These are phyloP conservation scores for Drosophila borealis DNA, from an alignment of 2,888 invertebrate genomes.

Conservation along the genomic window DNA sequence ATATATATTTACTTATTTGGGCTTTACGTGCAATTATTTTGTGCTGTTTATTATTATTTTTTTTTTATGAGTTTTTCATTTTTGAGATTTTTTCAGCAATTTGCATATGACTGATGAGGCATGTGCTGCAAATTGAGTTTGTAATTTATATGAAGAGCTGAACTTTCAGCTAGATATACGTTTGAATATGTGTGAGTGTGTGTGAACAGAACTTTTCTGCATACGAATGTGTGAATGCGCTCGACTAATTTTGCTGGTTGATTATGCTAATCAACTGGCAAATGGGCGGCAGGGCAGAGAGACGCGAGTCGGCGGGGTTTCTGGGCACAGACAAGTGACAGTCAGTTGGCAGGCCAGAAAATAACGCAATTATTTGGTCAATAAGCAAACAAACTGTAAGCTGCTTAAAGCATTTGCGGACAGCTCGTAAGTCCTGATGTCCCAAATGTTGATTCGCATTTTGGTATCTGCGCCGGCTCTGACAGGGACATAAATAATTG, in stretches of 20 bases:
- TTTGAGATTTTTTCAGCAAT: conserved; percentile 9
- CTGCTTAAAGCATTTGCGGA: conserved; percentile 66
- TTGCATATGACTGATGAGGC: conserved; percentile 2
- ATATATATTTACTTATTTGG: conserved; percentile 35
- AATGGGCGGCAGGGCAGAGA: conserved; percentile 4
- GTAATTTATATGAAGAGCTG: conserved; percentile 4
- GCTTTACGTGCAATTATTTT: conserved; percentile 26
- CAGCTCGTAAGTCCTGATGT: conserved; percentile 41
- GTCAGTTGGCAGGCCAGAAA: conserved; percentile 40
- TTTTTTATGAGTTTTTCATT: conserved; percentile 22
- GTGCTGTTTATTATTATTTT: conserved; percentile 36
- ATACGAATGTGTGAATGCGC: conserved; percentile 27
- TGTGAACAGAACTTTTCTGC: conserved; percentile 19
- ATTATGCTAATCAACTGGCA: conserved; percentile 66
- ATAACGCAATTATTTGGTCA: conserved; percentile 57
- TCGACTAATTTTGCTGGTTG: conserved; percentile 46
- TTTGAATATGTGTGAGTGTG: not conserved
- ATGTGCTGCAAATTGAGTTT: conserved; percentile 27
- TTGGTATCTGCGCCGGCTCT: conserved; percentile 37
- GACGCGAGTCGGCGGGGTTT: not conserved
- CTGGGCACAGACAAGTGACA: conserved; percentile 12
- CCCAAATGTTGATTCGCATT: conserved; percentile 39
- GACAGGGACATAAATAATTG: conserved; percentile 64
- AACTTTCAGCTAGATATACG: conserved; percentile 13
- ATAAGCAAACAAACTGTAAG: conserved; percentile 62